Conservation (phyloP, 2,797 vertebrate species). For the Australoheros facetus region DNA sequence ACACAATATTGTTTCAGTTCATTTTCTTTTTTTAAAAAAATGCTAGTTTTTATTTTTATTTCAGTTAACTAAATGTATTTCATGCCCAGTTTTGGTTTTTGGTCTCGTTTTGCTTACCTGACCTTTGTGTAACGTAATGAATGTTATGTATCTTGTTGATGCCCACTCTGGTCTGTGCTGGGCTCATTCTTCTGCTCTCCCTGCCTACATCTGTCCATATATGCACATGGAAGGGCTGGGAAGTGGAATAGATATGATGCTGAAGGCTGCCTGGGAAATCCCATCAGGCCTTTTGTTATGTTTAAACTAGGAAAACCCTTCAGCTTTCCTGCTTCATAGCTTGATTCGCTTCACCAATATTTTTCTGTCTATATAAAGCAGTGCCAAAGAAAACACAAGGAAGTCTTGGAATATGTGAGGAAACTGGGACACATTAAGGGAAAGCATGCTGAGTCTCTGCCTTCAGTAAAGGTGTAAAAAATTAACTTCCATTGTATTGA, state of each 20-base stretch:
- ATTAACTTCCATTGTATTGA: background rate
- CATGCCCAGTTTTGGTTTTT: background rate
- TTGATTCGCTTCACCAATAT: rapidly evolving
- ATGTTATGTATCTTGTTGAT: background rate
- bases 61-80: no score
- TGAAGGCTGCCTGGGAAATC: background rate
- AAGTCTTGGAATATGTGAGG: background rate
- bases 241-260: background rate
- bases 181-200: background rate
- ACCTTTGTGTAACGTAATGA: background rate
- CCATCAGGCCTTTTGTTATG: background rate
- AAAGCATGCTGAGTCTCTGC: rapidly evolving
- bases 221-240: background rate
- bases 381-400: background rate
- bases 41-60: no score
- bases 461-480: background rate
- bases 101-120: background rate
- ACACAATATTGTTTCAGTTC: no score
- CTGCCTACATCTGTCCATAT: background rate
- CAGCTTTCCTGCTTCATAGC: background rate
- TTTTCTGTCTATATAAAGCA: background rate
- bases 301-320: background rate
- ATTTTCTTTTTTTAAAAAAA: no score
- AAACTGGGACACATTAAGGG: background rate
- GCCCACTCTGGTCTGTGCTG: background rate